These are phyloP conservation scores for Brachylomia viminalis DNA, from an alignment of 2,888 invertebrate species.

Conservation along the genomic window DNA sequence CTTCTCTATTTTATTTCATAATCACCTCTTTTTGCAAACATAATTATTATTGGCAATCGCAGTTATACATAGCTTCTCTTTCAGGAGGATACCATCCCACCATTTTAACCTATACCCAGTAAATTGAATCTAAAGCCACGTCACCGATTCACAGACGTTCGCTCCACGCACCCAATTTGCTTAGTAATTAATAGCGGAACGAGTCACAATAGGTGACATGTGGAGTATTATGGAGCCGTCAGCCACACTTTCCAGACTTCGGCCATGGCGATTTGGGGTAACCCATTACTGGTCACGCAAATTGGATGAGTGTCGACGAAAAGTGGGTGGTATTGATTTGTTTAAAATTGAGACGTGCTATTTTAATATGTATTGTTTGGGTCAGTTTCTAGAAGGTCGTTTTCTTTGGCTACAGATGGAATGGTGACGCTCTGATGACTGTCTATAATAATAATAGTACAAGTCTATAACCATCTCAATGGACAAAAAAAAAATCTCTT, in stretches of 20 bases:
- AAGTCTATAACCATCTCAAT: not conserved
- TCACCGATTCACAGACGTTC: not conserved
- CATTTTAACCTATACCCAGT: not conserved
- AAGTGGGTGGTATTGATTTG: not conserved
- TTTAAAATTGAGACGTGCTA: not conserved
- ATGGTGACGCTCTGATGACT: not conserved
- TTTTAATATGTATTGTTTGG: not conserved
- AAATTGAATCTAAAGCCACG: not conserved
- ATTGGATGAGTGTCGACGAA: conserved; percentile 4
- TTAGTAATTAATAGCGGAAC: conserved; percentile 20
- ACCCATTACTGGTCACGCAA: not conserved
- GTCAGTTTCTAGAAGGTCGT: not conserved
- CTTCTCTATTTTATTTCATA: not conserved
- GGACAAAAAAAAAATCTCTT: not conserved
- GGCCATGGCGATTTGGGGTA: not conserved
- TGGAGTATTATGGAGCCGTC: not conserved
- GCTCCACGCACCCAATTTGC: conserved; percentile 8
- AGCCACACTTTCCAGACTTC: not conserved
- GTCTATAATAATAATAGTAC: not conserved
- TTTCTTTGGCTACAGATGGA: not conserved
- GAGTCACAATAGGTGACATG: not conserved
- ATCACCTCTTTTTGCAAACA: not conserved
- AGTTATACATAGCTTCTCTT: not conserved
- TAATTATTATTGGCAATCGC: not conserved
- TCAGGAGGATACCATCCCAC: not conserved